phyloP scores from a whole-genome alignment of 2,113 vertebrate genomes.

The Potamarius usumacintae region DNA sequence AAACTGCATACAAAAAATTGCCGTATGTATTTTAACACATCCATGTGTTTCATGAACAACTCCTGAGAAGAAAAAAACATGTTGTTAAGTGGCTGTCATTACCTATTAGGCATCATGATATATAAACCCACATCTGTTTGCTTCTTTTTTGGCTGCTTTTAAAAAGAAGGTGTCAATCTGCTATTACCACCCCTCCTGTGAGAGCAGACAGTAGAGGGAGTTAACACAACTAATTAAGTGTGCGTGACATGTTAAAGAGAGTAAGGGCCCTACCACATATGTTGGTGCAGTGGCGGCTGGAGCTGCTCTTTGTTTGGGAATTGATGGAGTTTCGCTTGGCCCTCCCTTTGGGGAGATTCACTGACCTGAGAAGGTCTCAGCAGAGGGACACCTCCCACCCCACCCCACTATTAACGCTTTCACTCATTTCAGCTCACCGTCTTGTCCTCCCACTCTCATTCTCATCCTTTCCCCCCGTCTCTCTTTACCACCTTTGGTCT shows the following conservation, averaged over 20 bases:
- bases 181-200: conserved; percentile 62
- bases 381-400: conserved; percentile 61
- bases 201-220: conserved; percentile 75
- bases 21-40: background rate
- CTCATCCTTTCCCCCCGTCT: conserved; percentile 46
- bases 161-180: conserved; percentile 14
- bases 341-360: conserved; percentile 76
- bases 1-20: background rate
- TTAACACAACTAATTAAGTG: conserved; percentile 80
- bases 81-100: conserved; percentile 14
- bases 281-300: conserved; percentile 76
- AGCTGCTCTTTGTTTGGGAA: conserved; percentile 81
- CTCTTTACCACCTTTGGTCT: conserved; percentile 15
- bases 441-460: conserved; percentile 10
- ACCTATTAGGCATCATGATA: conserved; percentile 21
- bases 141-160: conserved; percentile 11
- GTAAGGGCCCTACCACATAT: conserved; percentile 76
- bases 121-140: conserved; percentile 16
- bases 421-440: conserved; percentile 25
- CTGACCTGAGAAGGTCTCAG: conserved; percentile 77
- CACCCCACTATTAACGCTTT: conserved; percentile 48
- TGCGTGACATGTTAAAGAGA: conserved; percentile 79
- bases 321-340: conserved; percentile 79
- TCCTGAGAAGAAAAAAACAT: background rate
- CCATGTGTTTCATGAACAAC: conserved; percentile 14